phyloP scores from a whole-genome alignment of 2,888 invertebrate species.

The Philaethria dido region DNA sequence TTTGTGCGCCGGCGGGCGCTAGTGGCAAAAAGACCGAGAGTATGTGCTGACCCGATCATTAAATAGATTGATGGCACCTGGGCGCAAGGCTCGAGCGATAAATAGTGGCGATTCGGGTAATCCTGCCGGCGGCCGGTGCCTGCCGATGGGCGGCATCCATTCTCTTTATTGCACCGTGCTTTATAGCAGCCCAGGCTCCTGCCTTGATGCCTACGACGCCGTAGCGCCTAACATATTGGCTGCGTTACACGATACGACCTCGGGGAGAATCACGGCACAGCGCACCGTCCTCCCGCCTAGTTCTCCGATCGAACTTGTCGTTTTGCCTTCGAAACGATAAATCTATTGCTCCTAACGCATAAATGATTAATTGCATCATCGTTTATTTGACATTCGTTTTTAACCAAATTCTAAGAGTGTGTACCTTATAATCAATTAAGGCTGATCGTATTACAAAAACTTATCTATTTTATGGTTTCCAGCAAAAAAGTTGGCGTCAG shows the following conservation, averaged over 20 bases:
- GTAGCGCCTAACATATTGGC: constrained; percentile 73
- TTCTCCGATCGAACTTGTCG: constrained; percentile 40
- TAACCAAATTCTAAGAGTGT: constrained; percentile 37
- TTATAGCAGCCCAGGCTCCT: constrained; percentile 73
- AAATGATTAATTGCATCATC: constrained; percentile 45
- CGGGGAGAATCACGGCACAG: constrained; percentile 46
- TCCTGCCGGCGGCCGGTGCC: constrained; percentile 76
- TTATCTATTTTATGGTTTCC: constrained; percentile 81
- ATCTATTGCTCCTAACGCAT: constrained; percentile 38
- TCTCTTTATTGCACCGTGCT: constrained; percentile 83
- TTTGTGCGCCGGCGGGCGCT: constrained; percentile 65
- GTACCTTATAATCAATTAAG: constrained; percentile 72
- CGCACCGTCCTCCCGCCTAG: constrained; percentile 33
- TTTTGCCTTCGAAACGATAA: constrained; percentile 42
- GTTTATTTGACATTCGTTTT: constrained; percentile 29
- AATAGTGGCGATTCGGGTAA: constrained; percentile 84
- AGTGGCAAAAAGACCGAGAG: constrained; percentile 77
- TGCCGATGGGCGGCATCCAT: constrained; percentile 82
- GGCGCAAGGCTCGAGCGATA: constrained; percentile 82
- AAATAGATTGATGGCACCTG: constrained; percentile 84
- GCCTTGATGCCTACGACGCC: constrained; percentile 73
- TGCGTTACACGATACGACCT: constrained; percentile 52
- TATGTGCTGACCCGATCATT: constrained; percentile 84
- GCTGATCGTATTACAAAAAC: constrained; percentile 65
- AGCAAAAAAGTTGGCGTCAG: constrained; percentile 79